These are phyloP conservation scores for Drosophila ironensis DNA, from an alignment of 1,140 invertebrate genomes.

Conservation along the genomic window DNA sequence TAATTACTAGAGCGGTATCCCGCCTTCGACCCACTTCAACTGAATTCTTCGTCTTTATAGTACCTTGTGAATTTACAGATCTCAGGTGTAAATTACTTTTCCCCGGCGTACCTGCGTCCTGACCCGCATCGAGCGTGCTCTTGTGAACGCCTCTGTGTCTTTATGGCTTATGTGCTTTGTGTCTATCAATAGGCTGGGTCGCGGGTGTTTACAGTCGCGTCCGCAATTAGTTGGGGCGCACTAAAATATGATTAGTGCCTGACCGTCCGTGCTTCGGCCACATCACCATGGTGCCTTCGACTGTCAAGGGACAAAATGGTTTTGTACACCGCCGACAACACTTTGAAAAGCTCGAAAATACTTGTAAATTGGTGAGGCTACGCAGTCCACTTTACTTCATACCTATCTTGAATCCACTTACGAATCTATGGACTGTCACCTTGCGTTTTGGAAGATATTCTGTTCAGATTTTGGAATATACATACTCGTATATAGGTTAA, in stretches of 20 bases:
- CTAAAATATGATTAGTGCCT: slow-evolving; percentile 73
- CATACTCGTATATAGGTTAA: too few species aligned
- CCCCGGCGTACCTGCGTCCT: slow-evolving; percentile 21
- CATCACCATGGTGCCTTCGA: too few species aligned
- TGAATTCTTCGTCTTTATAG: slow-evolving; percentile 8
- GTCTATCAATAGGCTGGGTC: slow-evolving; percentile 28
- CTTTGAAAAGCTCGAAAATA: too few species aligned
- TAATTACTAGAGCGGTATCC: slow-evolving; percentile 7
- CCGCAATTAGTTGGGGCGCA: slow-evolving; percentile 63
- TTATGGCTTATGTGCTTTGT: neutral
- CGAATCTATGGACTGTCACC: too few species aligned
- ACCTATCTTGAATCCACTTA: too few species aligned
- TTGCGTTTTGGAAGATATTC: too few species aligned
- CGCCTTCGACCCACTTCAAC: neutral
- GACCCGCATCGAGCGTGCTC: slow-evolving; percentile 12
- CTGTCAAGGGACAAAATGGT: too few species aligned
- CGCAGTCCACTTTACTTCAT: too few species aligned
- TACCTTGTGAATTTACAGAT: slow-evolving; percentile 48
- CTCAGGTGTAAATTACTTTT: slow-evolving; percentile 67
- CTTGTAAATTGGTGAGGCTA: too few species aligned
- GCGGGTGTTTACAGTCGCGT: slow-evolving; percentile 18
- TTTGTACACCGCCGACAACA: too few species aligned
- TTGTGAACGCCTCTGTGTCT: slow-evolving; percentile 6
- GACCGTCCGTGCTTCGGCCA: neutral
- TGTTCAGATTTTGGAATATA: too few species aligned